Evolutionary conservation across 2,113 vertebrate genomes (phyloP).

Genomic region (Siniperca knerii): DNA sequence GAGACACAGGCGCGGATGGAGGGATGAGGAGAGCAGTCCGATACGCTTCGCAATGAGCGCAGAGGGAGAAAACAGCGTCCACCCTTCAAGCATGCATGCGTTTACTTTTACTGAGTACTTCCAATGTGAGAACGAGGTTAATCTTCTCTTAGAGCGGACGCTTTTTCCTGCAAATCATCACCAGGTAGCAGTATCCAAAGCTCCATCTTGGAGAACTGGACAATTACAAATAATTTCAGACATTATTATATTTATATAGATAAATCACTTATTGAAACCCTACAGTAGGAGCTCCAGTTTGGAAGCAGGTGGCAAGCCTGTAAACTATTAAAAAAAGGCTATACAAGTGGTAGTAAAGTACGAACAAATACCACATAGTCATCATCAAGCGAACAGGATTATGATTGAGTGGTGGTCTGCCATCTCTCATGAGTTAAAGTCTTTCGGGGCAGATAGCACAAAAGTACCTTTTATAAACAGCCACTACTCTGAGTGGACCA

Average conservation of each 20-base stretch:
- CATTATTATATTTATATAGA: not conserved
- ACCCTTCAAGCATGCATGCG: slow-evolving; percentile 24
- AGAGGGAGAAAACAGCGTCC: slow-evolving; percentile 24
- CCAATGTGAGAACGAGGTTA: not conserved
- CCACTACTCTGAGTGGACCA: slow-evolving; percentile 7
- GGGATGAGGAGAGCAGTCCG: slow-evolving; percentile 41
- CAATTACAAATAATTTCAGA: not conserved
- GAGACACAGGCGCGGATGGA: slow-evolving; percentile 25
- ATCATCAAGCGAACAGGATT: not conserved
- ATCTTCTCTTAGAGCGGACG: slow-evolving; percentile 21
- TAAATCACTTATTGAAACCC: not conserved
- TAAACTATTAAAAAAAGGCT: not conserved
- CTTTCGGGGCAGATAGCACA: not conserved
- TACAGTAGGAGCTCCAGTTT: not conserved
- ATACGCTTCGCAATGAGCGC: slow-evolving; percentile 46
- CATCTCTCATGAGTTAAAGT: slow-evolving; percentile 4
- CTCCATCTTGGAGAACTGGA: not conserved
- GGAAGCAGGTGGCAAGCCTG: not conserved
- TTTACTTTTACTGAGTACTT: slow-evolving; percentile 38
- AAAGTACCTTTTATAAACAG: slow-evolving; percentile 10
- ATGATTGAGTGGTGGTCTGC: not conserved
- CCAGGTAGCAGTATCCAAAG: slow-evolving; percentile 2
- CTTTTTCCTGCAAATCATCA: not conserved
- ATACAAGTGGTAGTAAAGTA: not conserved
- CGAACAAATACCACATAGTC: not conserved